These are phyloP conservation scores for Brachionus sp. DNA, from an alignment of 1,140 invertebrate species.

Conservation along the genomic window DNA sequence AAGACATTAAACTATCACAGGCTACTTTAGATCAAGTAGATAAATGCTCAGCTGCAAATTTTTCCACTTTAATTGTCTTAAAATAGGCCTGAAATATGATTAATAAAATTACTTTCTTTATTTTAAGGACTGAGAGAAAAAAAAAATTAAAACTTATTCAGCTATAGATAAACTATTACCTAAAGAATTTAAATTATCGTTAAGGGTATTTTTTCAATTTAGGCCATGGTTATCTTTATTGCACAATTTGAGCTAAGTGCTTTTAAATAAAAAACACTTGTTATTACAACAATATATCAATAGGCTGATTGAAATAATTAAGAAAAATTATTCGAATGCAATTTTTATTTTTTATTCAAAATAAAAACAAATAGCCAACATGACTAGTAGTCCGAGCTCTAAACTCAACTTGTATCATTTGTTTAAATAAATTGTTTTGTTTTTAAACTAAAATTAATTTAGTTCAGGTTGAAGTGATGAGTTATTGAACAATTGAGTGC, in stretches of 20 bases:
- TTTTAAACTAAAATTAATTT: background rate
- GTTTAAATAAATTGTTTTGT: background rate
- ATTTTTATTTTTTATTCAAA: background rate
- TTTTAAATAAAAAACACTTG: slow-evolving; percentile 18
- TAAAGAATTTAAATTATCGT: slow-evolving; percentile 6
- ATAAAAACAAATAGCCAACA: slow-evolving; percentile 9
- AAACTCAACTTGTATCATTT: background rate
- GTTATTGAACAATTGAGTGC: background rate
- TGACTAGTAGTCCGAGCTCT: background rate
- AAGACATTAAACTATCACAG: background rate
- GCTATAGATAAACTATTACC: background rate
- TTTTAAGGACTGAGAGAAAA: background rate
- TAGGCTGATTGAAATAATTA: background rate
- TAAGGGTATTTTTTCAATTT: slow-evolving; percentile 15
- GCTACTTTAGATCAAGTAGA: background rate
- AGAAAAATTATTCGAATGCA: background rate
- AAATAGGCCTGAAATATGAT: too few relatives aligned
- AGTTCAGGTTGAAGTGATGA: background rate
- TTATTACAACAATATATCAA: background rate
- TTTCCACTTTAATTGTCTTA: too few relatives aligned
- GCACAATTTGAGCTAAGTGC: background rate
- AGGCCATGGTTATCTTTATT: background rate
- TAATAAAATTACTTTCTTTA: too few relatives aligned
- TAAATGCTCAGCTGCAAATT: background rate
- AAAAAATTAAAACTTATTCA: background rate